Conservation (phyloP, 2,113 vertebrate genomes). For the Psettodes erumei region DNA sequence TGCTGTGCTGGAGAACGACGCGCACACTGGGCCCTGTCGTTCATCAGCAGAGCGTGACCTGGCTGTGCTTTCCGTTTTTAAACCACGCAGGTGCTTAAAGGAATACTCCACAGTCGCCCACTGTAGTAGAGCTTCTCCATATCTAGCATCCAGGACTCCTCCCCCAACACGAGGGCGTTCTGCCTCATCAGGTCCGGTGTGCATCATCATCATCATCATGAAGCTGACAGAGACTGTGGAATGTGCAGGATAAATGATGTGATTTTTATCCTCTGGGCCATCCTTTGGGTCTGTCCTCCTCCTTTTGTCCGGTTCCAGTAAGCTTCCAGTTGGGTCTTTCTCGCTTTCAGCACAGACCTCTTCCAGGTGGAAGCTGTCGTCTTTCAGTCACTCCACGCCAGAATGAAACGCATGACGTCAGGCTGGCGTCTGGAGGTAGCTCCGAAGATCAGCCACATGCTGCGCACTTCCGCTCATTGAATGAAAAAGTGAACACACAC, state of each 20-base stretch:
- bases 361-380: neutral
- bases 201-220: neutral
- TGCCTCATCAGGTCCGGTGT: neutral
- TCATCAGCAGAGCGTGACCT: neutral
- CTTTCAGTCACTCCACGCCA: neutral
- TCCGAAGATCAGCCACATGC: too few species aligned
- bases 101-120: neutral
- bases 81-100: neutral
- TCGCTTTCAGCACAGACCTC: too few species aligned
- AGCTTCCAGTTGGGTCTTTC: neutral
- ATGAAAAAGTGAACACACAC: too few species aligned
- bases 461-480: too few species aligned
- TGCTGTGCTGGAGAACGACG: neutral
- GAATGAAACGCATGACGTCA: too few species aligned
- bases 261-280: neutral
- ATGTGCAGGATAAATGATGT: neutral
- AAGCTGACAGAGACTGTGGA: neutral
- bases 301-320: neutral
- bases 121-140: neutral
- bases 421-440: too few species aligned
- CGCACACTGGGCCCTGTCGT: neutral
- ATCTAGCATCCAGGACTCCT: neutral
- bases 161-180: neutral
- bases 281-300: neutral
- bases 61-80: neutral